Evolutionary conservation across 2,113 vertebrate genomes (phyloP).

Genomic region (Alouatta palliata): DNA sequence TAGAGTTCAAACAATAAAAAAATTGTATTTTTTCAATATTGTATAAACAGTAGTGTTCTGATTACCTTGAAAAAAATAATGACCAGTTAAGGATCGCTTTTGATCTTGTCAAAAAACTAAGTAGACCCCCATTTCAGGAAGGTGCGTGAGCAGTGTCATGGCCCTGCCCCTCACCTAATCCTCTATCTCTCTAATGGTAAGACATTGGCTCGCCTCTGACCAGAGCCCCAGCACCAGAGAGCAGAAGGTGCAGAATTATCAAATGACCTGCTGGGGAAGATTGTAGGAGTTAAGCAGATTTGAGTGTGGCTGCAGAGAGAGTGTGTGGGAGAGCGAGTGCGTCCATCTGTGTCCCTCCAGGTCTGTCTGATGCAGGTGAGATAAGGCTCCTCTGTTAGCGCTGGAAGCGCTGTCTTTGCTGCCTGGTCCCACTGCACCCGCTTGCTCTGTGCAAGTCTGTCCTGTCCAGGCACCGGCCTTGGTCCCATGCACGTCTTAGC

Average conservation of each 20-base stretch:
- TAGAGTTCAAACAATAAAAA: constrained; percentile 87
- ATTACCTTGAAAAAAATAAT: constrained; percentile 74
- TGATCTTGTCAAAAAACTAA: constrained; percentile 29
- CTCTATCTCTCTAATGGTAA: not conserved
- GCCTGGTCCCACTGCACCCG: not conserved
- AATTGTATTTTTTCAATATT: constrained; percentile 89
- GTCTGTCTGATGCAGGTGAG: not conserved
- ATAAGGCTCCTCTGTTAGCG: not conserved
- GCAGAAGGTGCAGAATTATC: not conserved
- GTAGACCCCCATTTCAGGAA: not conserved
- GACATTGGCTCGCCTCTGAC: not conserved
- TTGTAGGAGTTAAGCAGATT: not conserved
- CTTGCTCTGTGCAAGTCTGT: not conserved
- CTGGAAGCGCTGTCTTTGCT: not conserved
- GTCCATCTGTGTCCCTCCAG: not conserved
- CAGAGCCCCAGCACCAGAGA: not conserved
- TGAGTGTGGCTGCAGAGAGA: not conserved
- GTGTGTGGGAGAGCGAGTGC: not conserved
- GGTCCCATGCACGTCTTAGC: not conserved
- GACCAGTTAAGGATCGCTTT: constrained; percentile 59
- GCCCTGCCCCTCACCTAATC: not conserved
- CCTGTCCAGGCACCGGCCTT: not conserved
- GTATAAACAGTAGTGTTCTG: constrained; percentile 82
- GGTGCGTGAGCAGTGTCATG: not conserved
- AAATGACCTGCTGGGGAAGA: not conserved